phyloP scores from a whole-genome alignment of 2,797 vertebrate genomes.

The Protonibea diacanthus region DNA sequence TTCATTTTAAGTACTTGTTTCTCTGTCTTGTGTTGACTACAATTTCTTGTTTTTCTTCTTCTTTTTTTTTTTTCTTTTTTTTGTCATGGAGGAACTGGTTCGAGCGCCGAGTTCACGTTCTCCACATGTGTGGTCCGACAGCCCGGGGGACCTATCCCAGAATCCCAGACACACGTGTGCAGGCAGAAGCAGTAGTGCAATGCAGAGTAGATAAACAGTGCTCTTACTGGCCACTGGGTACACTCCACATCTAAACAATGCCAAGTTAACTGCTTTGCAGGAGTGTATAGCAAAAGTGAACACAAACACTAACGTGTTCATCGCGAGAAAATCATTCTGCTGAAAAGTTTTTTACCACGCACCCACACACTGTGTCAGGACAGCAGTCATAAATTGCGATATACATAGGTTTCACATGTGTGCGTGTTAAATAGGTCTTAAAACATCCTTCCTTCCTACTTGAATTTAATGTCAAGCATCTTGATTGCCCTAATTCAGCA shows the following conservation, averaged over 20 bases:
- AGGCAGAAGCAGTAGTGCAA: constrained; percentile 84
- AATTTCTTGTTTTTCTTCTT: constrained; percentile 40
- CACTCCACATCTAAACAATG: constrained; percentile 76
- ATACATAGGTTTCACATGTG: constrained; percentile 16
- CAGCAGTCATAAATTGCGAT: constrained; percentile 15
- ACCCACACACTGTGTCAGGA: not conserved
- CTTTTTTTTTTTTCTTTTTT: constrained; percentile 10
- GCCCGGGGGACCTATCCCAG: constrained; percentile 85
- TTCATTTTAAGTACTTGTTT: constrained; percentile 16
- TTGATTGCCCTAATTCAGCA: constrained; percentile 52
- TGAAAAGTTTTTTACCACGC: not conserved
- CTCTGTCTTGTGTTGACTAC: constrained; percentile 9
- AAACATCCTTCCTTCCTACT: constrained; percentile 16
- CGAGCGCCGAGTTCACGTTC: constrained; percentile 78
- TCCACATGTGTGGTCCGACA: constrained; percentile 87
- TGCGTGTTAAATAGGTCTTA: constrained; percentile 27
- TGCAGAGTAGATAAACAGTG: constrained; percentile 84
- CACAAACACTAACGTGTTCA: constrained; percentile 21
- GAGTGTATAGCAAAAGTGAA: constrained; percentile 39
- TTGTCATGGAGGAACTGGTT: constrained; percentile 51
- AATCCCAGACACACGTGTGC: constrained; percentile 87
- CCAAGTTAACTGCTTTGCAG: constrained; percentile 58
- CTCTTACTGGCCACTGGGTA: constrained; percentile 78
- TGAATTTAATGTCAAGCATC: constrained; percentile 51
- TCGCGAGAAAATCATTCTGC: constrained; percentile 10